These are phyloP conservation scores for Alouatta palliata DNA, from an alignment of 2,113 vertebrate genomes.

Conservation along the genomic window DNA sequence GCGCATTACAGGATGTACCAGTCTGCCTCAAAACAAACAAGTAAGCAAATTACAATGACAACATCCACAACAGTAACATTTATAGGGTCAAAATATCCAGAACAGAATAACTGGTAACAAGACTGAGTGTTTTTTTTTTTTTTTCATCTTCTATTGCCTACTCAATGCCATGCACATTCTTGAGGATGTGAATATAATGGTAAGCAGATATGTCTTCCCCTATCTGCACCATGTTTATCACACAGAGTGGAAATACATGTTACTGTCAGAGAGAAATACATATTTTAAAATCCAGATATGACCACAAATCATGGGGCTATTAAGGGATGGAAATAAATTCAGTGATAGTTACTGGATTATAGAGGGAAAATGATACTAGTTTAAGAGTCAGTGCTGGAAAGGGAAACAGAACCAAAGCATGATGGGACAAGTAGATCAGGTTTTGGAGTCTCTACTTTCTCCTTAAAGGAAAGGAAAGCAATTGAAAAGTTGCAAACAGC, in stretches of 20 bases:
- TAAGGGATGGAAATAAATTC: background rate
- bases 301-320: background rate
- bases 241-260: background rate
- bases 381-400: background rate
- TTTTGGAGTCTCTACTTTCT: background rate
- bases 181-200: background rate
- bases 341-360: background rate
- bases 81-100: background rate
- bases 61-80: background rate
- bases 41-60: background rate
- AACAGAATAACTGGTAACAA: background rate
- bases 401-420: background rate
- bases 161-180: background rate
- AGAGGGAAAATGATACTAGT: background rate
- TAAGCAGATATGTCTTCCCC: background rate
- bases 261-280: background rate
- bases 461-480: background rate
- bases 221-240: background rate
- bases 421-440: background rate
- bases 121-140: background rate
- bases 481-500: background rate
- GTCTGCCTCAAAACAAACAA: background rate
- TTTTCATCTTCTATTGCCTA: background rate
- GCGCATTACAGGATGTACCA: background rate
- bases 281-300: background rate